phyloP scores from a whole-genome alignment of 2,113 vertebrate genomes.

The Dipodomys merriami region DNA sequence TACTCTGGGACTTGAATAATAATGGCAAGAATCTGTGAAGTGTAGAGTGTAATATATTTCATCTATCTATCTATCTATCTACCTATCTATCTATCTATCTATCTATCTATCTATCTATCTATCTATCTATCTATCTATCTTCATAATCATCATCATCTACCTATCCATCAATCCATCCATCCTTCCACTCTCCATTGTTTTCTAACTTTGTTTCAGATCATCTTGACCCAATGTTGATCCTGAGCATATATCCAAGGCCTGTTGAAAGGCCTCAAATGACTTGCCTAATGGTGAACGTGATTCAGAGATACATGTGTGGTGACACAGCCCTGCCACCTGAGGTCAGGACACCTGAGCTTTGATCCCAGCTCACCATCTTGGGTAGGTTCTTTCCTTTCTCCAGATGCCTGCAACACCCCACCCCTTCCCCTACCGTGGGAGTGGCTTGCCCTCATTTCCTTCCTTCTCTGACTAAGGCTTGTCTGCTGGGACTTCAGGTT shows the following conservation, averaged over 20 bases:
- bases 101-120: neutral
- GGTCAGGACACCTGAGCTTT: neutral
- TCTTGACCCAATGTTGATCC: neutral
- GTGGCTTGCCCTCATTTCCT: neutral
- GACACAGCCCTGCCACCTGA: neutral
- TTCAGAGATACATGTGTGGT: neutral
- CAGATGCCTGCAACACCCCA: neutral
- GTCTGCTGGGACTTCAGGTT: neutral
- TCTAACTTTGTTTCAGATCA: constrained; percentile 17
- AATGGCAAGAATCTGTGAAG: constrained; percentile 52
- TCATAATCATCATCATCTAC: neutral
- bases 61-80: neutral
- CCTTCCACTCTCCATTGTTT: neutral
- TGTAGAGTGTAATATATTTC: neutral
- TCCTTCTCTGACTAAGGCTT: neutral
- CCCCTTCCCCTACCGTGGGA: neutral
- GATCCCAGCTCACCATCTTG: neutral
- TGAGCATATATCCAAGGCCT: neutral
- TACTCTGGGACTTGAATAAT: constrained; percentile 52
- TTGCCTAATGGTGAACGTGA: neutral
- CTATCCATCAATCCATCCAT: neutral
- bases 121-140: neutral
- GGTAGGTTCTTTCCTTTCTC: constrained; percentile 11
- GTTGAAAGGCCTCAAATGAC: neutral
- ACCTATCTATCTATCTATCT: neutral